Percentiles rank a stretch among this genome's conserved stretches.
Conservation (phyloP, 2,888 invertebrate species). For the Apantesis nais region DNA sequence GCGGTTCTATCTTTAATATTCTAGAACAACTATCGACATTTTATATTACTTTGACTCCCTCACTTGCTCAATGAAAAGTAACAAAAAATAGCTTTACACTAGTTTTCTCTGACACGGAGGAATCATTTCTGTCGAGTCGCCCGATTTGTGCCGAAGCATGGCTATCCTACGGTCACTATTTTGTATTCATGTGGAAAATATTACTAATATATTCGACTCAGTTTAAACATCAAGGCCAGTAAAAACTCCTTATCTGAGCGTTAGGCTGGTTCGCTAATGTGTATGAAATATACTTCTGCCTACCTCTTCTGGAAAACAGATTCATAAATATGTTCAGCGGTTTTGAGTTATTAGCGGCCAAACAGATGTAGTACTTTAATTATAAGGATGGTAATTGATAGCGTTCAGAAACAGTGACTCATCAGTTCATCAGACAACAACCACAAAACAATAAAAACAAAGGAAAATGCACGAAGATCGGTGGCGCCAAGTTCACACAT, state of each 20-base stretch:
- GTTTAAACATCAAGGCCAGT: too few species aligned
- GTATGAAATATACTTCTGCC: neutral
- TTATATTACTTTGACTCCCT: too few species aligned
- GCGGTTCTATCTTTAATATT: neutral
- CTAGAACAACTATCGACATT: constrained; percentile 16
- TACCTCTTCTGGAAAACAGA: neutral
- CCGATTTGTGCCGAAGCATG: too few species aligned
- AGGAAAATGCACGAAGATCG: neutral
- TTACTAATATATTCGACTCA: too few species aligned
- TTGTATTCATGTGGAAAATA: too few species aligned
- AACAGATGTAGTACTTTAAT: neutral
- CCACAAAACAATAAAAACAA: neutral
- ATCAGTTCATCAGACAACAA: neutral
- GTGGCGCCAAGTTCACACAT: neutral
- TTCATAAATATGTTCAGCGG: neutral
- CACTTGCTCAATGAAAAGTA: too few species aligned
- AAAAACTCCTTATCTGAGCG: too few species aligned
- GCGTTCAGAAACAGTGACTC: neutral
- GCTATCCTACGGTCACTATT: too few species aligned
- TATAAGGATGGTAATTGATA: neutral
- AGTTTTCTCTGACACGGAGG: too few species aligned
- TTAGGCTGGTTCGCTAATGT: too few species aligned
- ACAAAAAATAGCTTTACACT: too few species aligned
- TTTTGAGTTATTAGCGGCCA: neutral
- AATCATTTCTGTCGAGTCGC: too few species aligned